Conservation (phyloP, 2,113 vertebrate species). For the Ptilonorhynchus violaceus region DNA sequence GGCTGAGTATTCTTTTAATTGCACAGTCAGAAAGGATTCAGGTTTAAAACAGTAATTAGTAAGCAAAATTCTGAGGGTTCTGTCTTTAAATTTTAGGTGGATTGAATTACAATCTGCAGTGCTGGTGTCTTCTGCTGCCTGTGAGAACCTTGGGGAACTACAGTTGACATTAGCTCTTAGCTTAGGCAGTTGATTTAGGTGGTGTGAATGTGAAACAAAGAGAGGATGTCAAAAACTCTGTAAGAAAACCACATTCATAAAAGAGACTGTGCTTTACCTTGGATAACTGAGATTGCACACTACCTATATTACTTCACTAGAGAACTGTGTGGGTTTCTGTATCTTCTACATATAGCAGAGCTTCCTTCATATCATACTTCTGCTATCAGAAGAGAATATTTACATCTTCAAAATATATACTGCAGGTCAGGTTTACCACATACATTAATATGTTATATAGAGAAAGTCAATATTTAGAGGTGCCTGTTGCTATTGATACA, state of each 20-base stretch:
- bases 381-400: background rate
- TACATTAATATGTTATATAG: background rate
- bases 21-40: background rate
- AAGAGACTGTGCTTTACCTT: background rate
- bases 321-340: background rate
- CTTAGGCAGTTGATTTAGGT: background rate
- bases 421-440: background rate
- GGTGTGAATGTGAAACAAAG: background rate
- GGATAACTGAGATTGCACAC: background rate
- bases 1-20: background rate
- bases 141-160: background rate
- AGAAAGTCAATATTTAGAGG: background rate
- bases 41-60: background rate
- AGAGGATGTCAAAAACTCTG: background rate
- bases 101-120: background rate
- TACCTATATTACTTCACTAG: background rate
- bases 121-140: background rate
- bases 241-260: background rate
- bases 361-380: background rate
- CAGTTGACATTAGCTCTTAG: background rate
- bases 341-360: background rate
- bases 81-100: background rate
- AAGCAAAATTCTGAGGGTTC: background rate
- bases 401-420: rapidly evolving
- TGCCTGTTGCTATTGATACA: background rate